Conservation (phyloP, 2,888 invertebrate genomes). For the Oscheius sp. region DNA sequence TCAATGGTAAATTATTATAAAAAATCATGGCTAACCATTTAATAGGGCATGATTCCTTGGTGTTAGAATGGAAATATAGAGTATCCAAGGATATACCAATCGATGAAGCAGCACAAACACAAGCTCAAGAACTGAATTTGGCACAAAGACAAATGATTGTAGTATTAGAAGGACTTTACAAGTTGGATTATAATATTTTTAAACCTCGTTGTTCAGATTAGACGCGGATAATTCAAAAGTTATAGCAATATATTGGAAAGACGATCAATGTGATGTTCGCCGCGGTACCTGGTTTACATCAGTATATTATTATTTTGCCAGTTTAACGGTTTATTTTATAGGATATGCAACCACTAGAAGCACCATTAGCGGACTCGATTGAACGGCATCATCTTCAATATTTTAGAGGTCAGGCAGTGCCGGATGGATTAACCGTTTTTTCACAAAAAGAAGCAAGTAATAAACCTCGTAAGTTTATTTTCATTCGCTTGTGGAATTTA, state of each 20-base stretch:
- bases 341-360: constrained; percentile 78
- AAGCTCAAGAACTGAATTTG: constrained; percentile 12
- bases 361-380: constrained; percentile 78
- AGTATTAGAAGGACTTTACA: constrained; percentile 69
- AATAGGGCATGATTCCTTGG: constrained; percentile 70
- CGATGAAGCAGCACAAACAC: constrained; percentile 39
- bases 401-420: constrained; percentile 75
- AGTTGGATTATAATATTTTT: constrained; percentile 22
- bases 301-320: constrained; percentile 62
- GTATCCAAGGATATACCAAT: constrained; percentile 51
- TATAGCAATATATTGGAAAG: constrained; percentile 74
- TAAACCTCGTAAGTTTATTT: constrained; percentile 65
- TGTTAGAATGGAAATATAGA: constrained; percentile 68
- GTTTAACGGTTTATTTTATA: constrained; percentile 11
- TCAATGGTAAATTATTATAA: constrained; percentile 60
- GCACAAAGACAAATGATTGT: constrained; percentile 54
- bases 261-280: constrained; percentile 78
- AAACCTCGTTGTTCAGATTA: constrained; percentile 34
- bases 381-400: constrained; percentile 79
- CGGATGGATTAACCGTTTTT: constrained; percentile 67
- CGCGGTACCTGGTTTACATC: constrained; percentile 80
- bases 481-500: neutral
- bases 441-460: constrained; percentile 70
- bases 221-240: constrained; percentile 49
- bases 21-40: too few species aligned